phyloP scores from a whole-genome alignment of 2,113 vertebrate species.

The Scytalopus superciliaris region DNA sequence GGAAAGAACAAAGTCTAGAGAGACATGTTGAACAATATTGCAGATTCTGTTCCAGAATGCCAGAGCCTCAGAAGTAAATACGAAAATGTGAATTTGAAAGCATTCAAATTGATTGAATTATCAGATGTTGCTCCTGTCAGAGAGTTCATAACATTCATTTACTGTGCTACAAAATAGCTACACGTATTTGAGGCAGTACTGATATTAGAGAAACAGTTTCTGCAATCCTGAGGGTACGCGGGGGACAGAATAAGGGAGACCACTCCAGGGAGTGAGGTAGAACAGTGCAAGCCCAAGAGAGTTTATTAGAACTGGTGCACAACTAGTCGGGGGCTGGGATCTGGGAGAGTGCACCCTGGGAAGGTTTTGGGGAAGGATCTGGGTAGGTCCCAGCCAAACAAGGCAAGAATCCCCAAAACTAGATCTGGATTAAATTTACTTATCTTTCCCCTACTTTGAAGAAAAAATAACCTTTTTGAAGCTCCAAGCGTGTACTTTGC shows the following conservation, averaged over 20 bases:
- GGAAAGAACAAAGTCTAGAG: not conserved
- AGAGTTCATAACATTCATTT: not conserved
- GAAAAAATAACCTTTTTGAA: not conserved
- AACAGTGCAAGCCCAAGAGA: no score
- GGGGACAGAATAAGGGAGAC: no score
- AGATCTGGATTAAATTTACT: no score
- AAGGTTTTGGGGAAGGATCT: no score
- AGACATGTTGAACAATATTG: not conserved
- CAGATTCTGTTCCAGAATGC: not conserved
- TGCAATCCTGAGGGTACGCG: no score
- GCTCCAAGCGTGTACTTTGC: fast-evolving
- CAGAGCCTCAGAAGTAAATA: not conserved
- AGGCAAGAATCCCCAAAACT: no score
- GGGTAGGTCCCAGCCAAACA: no score
- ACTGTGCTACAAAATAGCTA: not conserved
- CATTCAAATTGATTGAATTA: not conserved
- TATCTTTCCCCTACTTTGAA: not conserved
- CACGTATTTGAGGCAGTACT: not conserved
- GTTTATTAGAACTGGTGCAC: no score
- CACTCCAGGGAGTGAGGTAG: no score
- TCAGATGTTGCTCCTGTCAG: not conserved
- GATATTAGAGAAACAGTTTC: not conserved
- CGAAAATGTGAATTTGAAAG: not conserved
- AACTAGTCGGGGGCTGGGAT: no score
- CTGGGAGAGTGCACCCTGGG: no score